These are phyloP conservation scores for Galbula dea DNA, from an alignment of 2,113 vertebrate genomes.

Conservation along the genomic window DNA sequence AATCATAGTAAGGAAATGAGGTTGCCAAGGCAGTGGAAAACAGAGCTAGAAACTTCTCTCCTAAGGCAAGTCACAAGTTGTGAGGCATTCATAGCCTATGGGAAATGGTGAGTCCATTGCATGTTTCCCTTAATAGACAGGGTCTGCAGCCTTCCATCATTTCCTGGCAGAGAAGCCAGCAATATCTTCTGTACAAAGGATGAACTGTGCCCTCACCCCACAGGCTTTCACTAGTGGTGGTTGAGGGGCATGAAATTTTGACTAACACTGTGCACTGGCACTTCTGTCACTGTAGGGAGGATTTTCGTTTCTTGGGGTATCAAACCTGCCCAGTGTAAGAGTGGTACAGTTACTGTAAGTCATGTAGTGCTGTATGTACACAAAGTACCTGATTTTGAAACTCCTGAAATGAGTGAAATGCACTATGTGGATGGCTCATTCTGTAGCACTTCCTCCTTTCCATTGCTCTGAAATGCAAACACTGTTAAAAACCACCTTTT, in stretches of 20 bases:
- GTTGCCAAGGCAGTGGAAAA: slow-evolving; percentile 61
- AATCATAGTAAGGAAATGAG: slow-evolving; percentile 43
- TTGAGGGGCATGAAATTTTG: neutral
- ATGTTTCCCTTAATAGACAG: neutral
- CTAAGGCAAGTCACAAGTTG: neutral
- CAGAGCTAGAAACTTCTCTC: slow-evolving; percentile 41
- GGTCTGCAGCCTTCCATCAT: neutral
- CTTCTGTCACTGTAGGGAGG: neutral
- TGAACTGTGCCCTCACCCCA: neutral
- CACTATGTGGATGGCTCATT: neutral
- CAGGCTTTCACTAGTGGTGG: neutral
- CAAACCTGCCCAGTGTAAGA: neutral
- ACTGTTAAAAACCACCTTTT: neutral
- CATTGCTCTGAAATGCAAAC: neutral
- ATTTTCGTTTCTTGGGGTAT: neutral
- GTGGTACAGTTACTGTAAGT: neutral
- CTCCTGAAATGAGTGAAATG: neutral
- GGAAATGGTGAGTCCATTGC: neutral
- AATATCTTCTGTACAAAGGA: neutral
- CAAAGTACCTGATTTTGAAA: neutral
- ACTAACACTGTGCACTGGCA: neutral
- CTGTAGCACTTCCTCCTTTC: neutral
- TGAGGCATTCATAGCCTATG: neutral
- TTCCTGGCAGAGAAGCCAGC: neutral
- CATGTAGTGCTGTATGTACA: neutral